Conservation (phyloP, 2,888 invertebrate genomes). For the Argyresthia albistria region DNA sequence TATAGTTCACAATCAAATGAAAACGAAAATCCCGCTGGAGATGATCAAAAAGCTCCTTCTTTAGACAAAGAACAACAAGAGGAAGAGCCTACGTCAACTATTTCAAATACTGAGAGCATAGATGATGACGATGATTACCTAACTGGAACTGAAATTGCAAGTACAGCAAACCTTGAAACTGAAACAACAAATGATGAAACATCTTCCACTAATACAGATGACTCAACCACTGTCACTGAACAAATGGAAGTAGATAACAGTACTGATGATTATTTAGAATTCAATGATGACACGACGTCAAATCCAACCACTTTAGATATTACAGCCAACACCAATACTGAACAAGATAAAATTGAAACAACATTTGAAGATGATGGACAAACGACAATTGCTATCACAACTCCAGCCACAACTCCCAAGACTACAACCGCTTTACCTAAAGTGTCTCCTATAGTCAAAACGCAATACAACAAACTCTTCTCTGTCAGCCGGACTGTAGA, state of each 20-base stretch:
- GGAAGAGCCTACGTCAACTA: slow-evolving; percentile 26
- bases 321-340: slow-evolving; percentile 4
- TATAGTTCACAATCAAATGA: slow-evolving; percentile 25
- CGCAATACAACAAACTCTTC: slow-evolving; percentile 73
- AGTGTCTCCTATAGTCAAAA: slow-evolving; percentile 47
- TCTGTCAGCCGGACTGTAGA: slow-evolving; percentile 80
- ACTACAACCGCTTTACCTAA: slow-evolving; percentile 33
- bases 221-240: slow-evolving; percentile 34
- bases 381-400: slow-evolving; percentile 17
- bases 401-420: slow-evolving; percentile 17
- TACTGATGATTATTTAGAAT: slow-evolving; percentile 54
- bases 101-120: slow-evolving; percentile 11
- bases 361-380: slow-evolving; percentile 13
- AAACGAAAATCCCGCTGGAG: slow-evolving; percentile 11
- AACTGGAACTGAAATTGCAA: slow-evolving; percentile 33
- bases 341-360: slow-evolving; percentile 4
- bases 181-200: slow-evolving; percentile 25
- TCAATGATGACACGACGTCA: slow-evolving; percentile 27
- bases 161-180: slow-evolving; percentile 25
- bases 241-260: slow-evolving; percentile 44
- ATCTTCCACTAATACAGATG: slow-evolving; percentile 27
- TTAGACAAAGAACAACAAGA: slow-evolving; percentile 19
- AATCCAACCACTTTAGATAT: slow-evolving; percentile 11
- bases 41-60: slow-evolving; percentile 15
- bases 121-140: slow-evolving; percentile 51